Base-by-base conservation (phyloP, 2,797 vertebrate genomes). In the Sylvilagus floridanus region DNA sequence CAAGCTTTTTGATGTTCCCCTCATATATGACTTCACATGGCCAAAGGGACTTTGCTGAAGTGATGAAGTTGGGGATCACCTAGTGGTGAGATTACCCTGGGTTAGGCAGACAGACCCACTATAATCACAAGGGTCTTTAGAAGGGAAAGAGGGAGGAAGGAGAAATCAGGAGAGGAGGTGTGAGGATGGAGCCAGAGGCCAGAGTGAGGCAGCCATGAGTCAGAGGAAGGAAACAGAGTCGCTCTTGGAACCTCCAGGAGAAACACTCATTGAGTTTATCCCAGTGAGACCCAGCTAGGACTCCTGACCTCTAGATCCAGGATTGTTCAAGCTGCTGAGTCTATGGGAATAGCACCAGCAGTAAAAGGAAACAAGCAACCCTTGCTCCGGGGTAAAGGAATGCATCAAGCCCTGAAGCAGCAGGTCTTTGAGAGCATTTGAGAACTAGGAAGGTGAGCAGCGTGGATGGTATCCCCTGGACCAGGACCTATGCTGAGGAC, bases 401-500 rank as follows among this genome's bases (percentile, higher is more conserved):
- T 19, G 2, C 50, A 5, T 11, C 14, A 50, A 84, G 32, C 47
- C 35, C 68, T 22, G 57, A 82, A 21, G 26, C 13, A 4, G 19
- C 37, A 69, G 12, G n/a, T 65, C 42, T 28, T 69, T 13, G 10
- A 8, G 22, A 12, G 11, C 21, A 32, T 62, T 12, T 78, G 75
- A 68, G 54, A 84, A 84, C 32, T 35, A 52, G 6, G 17, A 60
- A 84, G 24, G 5, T 4, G 54, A 66, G 24, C 17, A 3, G 30
- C 16, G 28, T 35, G 35, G 26, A 24, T 71, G 35, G 16, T 6
- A 7, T n/a, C 42, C 16, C 3, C 1, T 65, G 42, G 24, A 11
- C 2, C 69, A 30, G 21, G 19, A 26, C 21, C 52, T 16, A 0
- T 0, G 0, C 13, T 4, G 2, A 52, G 1, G 10, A 6, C 1